Base-by-base conservation (phyloP, 1,140 invertebrate genomes). In the Chironomus tepperi region DNA sequence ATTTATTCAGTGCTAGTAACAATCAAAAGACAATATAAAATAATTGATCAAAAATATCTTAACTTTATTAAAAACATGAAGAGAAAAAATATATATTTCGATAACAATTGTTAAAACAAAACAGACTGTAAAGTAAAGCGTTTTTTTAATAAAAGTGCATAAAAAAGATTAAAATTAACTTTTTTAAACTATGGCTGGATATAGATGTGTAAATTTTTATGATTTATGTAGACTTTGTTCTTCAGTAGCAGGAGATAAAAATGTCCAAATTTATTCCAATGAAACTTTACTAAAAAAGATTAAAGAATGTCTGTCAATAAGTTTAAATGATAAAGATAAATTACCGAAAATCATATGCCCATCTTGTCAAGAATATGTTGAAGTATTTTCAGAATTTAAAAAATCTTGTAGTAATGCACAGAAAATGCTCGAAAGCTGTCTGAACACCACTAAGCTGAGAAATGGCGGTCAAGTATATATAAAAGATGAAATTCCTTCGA, bases 271-370 rank as follows among this genome's bases (percentile, higher is more conserved):
- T 75, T 90, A 88, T 77, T 86, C 88, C 10, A 84, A 87, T 24
- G 88, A 90, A 77, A 88, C 89, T 77, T 79, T 90, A 7, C 85
- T 85, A 76, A 84, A 81, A 15, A 90, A 90, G 82, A 89, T 90
- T 73, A 83, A 88, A 77, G 84, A 86, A 73, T 89, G 87, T 79
- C 81, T 90, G 43, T 84, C 88, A 12, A 79, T 90, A 3, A 77
- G 90, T 89, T 84, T 90, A 18, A 82, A 85, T 73, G 89, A 90
- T 79, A 87, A 88, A 77, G 89, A 90, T 80, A 88, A 87, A 10
- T 79, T 91, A 75, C 89, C 89, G 73, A 90, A 90, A 84, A 87
- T 88, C 19, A 85, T 91, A n/a, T 91, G 89, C 77, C 84, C 84
- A 6, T 84, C 86, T 67, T 91, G 89, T 78, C 79, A 89, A 43